These are phyloP conservation scores for Apogon talboti DNA, from an alignment of 2,797 vertebrate genomes.

Conservation along the genomic window DNA sequence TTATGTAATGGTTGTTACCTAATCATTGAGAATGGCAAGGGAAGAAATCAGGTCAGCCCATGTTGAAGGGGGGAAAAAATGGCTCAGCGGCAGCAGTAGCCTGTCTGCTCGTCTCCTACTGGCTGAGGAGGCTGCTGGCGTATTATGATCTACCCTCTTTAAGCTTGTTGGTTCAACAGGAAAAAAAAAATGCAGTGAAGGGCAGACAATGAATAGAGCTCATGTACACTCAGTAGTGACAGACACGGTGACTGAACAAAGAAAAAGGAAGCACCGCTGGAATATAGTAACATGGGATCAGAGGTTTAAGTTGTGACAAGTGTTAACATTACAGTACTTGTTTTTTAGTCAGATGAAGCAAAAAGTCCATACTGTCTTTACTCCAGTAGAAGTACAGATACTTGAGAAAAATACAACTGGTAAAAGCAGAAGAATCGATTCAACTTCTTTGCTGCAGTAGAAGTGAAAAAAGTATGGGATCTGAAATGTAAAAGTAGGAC, in stretches of 20 bases:
- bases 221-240: not conserved
- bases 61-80: constrained; percentile 34
- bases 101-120: constrained; percentile 47
- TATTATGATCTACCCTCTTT: constrained; percentile 41
- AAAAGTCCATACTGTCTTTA: too few relatives aligned
- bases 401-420: too few relatives aligned
- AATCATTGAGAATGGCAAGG: constrained; percentile 64
- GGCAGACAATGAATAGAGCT: too few relatives aligned
- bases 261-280: not conserved
- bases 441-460: too few relatives aligned
- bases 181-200: not conserved
- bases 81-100: constrained; percentile 28
- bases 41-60: constrained; percentile 75
- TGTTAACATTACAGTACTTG: not conserved
- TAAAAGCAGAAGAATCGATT: too few relatives aligned
- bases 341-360: too few relatives aligned
- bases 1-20: constrained; percentile 84
- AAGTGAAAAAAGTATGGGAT: too few relatives aligned
- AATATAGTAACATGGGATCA: not conserved
- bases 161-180: constrained; percentile 13
- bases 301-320: not conserved
- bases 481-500: too few relatives aligned
- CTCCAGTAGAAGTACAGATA: too few relatives aligned
- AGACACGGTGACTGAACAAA: not conserved
- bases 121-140: constrained; percentile 24